Percentiles rank a stretch among this genome's conserved stretches.
Conservation (phyloP, 1,140 invertebrate species). For the Aphidius gifuensis region DNA sequence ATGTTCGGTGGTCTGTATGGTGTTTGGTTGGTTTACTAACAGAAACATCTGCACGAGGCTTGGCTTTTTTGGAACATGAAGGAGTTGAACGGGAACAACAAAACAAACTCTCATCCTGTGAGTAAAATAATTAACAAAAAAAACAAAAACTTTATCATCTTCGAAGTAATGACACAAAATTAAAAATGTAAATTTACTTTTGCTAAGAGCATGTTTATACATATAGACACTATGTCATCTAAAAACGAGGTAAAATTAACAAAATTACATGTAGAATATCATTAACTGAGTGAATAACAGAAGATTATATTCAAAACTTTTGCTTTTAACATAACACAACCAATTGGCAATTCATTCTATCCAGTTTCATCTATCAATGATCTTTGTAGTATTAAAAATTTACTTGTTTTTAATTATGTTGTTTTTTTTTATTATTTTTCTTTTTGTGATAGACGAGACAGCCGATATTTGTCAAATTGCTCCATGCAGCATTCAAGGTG, state of each 20-base stretch:
- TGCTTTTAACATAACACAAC: too few relatives aligned
- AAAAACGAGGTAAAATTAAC: constrained; percentile 1
- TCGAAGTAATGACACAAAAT: background rate
- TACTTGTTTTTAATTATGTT: constrained; percentile 2
- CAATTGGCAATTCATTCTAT: constrained; percentile 7
- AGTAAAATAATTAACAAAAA: constrained; percentile 32
- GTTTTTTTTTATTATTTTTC: constrained; percentile 5
- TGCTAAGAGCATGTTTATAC: background rate
- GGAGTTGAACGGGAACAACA: constrained; percentile 47
- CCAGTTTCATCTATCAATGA: background rate
- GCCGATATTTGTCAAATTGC: constrained; percentile 89
- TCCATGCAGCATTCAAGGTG: constrained; percentile 87
- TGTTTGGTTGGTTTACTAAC: constrained; percentile 57
- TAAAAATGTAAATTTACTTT: background rate
- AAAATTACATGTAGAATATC: background rate
- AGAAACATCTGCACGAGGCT: constrained; percentile 65
- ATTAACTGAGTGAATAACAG: too few relatives aligned
- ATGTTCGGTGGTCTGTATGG: constrained; percentile 44
- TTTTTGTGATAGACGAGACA: constrained; percentile 73
- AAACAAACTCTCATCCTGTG: constrained; percentile 49
- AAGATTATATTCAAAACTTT: too few relatives aligned
- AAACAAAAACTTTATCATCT: background rate
- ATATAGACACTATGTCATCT: background rate
- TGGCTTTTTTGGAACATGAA: constrained; percentile 60
- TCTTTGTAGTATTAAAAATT: background rate